phyloP scores from a whole-genome alignment of 2,888 invertebrate species.

The Sycophila texana region DNA sequence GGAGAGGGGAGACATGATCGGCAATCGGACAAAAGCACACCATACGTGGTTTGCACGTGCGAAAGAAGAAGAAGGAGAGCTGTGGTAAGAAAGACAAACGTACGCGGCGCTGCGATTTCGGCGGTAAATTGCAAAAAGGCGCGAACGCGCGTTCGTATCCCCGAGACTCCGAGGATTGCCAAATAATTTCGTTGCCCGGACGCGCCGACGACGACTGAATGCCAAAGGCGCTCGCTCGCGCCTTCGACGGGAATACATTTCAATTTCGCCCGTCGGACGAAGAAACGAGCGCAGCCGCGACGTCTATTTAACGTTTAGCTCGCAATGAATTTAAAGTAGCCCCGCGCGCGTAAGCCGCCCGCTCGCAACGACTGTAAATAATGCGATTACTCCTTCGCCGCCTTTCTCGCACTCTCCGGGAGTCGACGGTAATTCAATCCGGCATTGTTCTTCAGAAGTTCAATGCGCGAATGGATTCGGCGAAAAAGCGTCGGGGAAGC shows the following conservation, averaged over 20 bases:
- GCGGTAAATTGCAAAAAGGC: conserved; percentile 52
- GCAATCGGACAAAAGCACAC: conserved; percentile 30
- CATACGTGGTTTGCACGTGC: conserved; percentile 14
- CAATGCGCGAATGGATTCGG: conserved; percentile 49
- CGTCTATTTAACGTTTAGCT: conserved; percentile 60
- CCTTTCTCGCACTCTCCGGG: background rate
- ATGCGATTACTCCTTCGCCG: conserved; percentile 65
- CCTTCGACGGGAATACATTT: conserved; percentile 62
- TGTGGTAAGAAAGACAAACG: conserved; percentile 25
- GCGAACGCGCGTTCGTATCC: background rate
- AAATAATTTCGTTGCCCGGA: conserved; percentile 54
- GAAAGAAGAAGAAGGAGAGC: background rate
- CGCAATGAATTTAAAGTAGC: conserved; percentile 65
- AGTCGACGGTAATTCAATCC: conserved; percentile 61
- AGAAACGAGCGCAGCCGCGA: conserved; percentile 18
- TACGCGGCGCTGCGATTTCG: conserved; percentile 37
- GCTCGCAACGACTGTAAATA: conserved; percentile 64
- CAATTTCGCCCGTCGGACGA: conserved; percentile 60
- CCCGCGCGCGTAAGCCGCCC: conserved; percentile 60
- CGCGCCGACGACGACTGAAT: conserved; percentile 56
- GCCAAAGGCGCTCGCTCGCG: conserved; percentile 55
- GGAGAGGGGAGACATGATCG: conserved; percentile 1
- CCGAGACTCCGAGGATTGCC: conserved; percentile 49
- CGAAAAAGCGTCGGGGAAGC: conserved; percentile 1
- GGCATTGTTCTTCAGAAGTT: background rate